Evolutionary conservation across 2,113 vertebrate genomes (phyloP), one percentile per base, ranked within the genome.

Genomic region (Xenopus laevis): DNA sequence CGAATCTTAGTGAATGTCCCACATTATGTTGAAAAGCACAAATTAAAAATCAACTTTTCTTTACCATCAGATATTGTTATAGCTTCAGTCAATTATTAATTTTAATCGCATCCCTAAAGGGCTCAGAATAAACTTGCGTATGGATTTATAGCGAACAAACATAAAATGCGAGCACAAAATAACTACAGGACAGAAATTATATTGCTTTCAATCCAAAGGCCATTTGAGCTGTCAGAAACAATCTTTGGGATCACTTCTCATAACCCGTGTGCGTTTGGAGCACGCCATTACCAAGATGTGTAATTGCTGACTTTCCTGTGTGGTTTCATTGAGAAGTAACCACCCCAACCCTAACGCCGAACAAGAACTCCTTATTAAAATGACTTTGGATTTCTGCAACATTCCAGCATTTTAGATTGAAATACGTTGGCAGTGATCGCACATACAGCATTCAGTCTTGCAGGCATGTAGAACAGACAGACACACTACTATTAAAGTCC

Each of bases 351-450:
- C 74, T 81, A 6, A 20, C 79, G 62, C 79, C 86, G 76, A 83
- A 67, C 84, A 83, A 81, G 68, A 71, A 74, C 40, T 79, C 53
- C 59, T 76, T 64, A 57, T 61, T 53, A 30, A 75, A 67, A 75
- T 69, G 60, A 69, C 73, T 70, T 59, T 79, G 86, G 52, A 80
- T 78, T 82, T 82, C 85, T 81, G 67, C 64, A 78, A 73, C 87
- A 88, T 89, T 91, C 86, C 85, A 89, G 47, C 71, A 79, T 77
- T 89, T 86, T 84, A 85, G 84, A 77, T 83, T 84, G 79, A 85
- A 83, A 81, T 84, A 82, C 83, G 78, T 79, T 82, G 80, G 83
- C 71, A 82, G 61, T 78, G 79, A 71, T 80, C 71, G 79, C 18
- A 66, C 79, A 80, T 83, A 58, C 79, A 83, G 77, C 69, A 83